Evolutionary conservation across 2,888 invertebrate species (phyloP).

Genomic region (Drosophila yooni): DNA sequence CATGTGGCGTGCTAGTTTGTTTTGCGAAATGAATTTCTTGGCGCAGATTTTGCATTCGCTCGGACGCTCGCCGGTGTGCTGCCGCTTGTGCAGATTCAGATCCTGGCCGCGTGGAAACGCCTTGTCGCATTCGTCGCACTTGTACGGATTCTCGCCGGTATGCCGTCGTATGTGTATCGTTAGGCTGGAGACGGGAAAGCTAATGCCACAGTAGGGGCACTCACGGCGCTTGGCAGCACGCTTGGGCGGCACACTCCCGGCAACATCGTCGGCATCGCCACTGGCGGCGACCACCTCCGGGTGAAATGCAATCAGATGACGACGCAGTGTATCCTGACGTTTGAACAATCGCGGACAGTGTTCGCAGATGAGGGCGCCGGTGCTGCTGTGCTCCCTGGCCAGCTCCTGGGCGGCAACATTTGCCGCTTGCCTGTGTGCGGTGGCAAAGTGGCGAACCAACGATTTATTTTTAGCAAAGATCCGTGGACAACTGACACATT

Average conservation of each 20-base stretch:
- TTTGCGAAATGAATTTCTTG: slow-evolving; percentile 87
- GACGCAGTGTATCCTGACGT: slow-evolving; percentile 87
- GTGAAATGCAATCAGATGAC: slow-evolving; percentile 85
- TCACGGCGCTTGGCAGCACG: slow-evolving; percentile 83
- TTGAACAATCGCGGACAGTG: slow-evolving; percentile 85
- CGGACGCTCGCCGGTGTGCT: slow-evolving; percentile 88
- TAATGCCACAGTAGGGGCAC: slow-evolving; percentile 87
- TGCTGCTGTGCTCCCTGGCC: slow-evolving; percentile 53
- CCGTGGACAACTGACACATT: slow-evolving; percentile 70
- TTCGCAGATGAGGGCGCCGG: slow-evolving; percentile 63
- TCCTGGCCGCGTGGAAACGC: slow-evolving; percentile 88
- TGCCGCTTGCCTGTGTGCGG: slow-evolving; percentile 62
- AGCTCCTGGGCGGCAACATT: slow-evolving; percentile 56
- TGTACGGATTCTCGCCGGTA: slow-evolving; percentile 88
- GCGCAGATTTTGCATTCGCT: slow-evolving; percentile 83
- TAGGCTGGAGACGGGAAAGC: slow-evolving; percentile 87
- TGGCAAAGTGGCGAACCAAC: slow-evolving; percentile 64
- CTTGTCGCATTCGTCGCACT: slow-evolving; percentile 87
- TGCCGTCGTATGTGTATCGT: slow-evolving; percentile 89
- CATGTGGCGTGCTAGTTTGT: slow-evolving; percentile 88
- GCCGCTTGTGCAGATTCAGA: slow-evolving; percentile 87
- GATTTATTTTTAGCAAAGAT: slow-evolving; percentile 75
- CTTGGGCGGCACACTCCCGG: slow-evolving; percentile 27
- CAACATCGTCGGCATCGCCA: neutral
- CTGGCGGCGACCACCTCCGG: slow-evolving; percentile 71